Evolutionary conservation across 64 coral and sea anemone genomes (phyloP).

Genomic region (Porites australiensis): DNA sequence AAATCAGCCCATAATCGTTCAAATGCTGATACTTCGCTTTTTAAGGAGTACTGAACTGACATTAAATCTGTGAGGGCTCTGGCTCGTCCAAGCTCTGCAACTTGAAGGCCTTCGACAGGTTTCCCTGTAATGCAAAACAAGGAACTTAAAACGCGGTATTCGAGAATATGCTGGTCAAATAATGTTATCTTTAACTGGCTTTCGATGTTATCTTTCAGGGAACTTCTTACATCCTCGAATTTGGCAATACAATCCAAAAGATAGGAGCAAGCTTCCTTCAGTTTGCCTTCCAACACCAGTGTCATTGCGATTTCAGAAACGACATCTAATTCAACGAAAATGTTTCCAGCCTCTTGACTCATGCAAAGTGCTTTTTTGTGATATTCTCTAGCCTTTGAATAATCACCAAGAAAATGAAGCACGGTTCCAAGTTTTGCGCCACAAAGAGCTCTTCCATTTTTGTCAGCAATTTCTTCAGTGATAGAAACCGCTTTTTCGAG

Average conservation of each 20-base stretch:
- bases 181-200: not conserved
- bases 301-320: not conserved
- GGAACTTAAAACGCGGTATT: not conserved
- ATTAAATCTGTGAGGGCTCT: slow-evolving; percentile 48
- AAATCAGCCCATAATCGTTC: not conserved
- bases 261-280: not conserved
- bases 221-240: no score
- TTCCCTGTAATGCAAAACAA: not conserved
- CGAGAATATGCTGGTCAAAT: not conserved
- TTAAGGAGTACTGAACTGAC: not conserved
- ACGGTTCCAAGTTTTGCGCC: slow-evolving; percentile 8
- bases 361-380: slow-evolving; percentile 17
- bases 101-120: not conserved
- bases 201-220: not conserved
- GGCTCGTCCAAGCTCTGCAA: slow-evolving; percentile 28
- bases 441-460: not conserved
- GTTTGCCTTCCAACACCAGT: not conserved
- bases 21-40: not conserved
- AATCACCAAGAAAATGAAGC: slow-evolving; percentile 8
- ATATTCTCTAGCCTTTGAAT: slow-evolving; percentile 6
- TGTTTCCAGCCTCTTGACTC: slow-evolving; percentile 21
- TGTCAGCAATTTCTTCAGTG: not conserved
- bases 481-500: not conserved
- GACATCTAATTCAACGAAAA: not conserved
- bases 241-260: no score